phyloP scores from a whole-genome alignment of 2,113 vertebrate species.

The Buteo buteo region DNA sequence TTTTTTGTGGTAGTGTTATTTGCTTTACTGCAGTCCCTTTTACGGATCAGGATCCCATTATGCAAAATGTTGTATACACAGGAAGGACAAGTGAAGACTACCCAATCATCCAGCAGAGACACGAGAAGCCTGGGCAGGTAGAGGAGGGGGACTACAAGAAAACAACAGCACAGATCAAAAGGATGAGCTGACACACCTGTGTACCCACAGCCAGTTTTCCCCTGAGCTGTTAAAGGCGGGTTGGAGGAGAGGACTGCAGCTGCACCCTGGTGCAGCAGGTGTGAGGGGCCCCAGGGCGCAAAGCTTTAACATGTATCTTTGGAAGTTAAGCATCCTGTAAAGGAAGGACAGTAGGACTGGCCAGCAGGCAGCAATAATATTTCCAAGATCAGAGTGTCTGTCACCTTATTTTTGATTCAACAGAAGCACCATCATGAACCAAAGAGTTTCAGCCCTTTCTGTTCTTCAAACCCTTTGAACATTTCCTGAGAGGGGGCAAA shows the following conservation, averaged over 20 bases:
- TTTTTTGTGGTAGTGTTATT: neutral
- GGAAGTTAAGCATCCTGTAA: neutral
- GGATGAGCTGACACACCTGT: neutral
- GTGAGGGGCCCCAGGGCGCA: neutral
- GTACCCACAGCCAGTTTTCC: neutral
- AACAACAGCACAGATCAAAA: neutral
- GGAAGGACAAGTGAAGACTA: neutral
- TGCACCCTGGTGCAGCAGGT: neutral
- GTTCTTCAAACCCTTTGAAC: neutral
- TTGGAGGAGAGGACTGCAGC: neutral
- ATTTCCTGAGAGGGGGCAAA: neutral
- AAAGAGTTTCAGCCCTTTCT: neutral
- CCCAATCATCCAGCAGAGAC: neutral
- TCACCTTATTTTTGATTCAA: neutral
- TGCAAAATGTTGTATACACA: neutral
- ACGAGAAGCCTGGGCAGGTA: neutral
- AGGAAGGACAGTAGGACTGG: neutral
- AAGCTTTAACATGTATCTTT: neutral
- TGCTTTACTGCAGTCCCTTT: neutral
- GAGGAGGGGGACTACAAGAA: neutral
- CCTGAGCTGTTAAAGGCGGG: neutral
- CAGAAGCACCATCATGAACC: neutral
- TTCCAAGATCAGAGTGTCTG: neutral
- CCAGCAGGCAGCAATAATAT: neutral
- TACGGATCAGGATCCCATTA: neutral